Evolutionary conservation across 2,113 vertebrate species (phyloP).

Genomic region (Podiceps cristatus): DNA sequence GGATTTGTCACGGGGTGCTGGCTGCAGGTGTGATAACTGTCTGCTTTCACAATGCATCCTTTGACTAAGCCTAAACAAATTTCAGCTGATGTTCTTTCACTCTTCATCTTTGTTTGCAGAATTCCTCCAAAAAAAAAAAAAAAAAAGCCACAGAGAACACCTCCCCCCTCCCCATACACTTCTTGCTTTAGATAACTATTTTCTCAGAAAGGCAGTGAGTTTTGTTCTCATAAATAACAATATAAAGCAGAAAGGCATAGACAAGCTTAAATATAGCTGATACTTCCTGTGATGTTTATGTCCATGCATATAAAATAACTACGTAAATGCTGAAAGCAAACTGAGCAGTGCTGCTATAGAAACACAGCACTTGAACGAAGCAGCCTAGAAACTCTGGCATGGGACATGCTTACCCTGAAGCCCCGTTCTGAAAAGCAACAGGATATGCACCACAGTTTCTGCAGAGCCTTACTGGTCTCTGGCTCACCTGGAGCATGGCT

Average conservation of each 20-base stretch:
- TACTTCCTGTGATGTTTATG: background rate
- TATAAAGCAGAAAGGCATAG: background rate
- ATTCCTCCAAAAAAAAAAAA: background rate
- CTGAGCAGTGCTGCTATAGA: background rate
- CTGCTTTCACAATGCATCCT: background rate
- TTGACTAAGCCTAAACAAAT: background rate
- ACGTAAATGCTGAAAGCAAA: background rate
- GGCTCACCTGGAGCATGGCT: background rate
- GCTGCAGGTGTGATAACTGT: background rate
- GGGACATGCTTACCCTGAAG: background rate
- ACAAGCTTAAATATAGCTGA: background rate
- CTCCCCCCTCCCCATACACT: rapidly evolving
- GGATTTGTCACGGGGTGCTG: background rate
- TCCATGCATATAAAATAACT: background rate
- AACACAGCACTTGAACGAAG: background rate
- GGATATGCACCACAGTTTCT: background rate
- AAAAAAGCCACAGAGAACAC: background rate
- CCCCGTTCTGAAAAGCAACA: background rate
- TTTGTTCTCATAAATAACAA: background rate
- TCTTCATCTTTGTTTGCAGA: background rate
- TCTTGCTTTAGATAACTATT: background rate
- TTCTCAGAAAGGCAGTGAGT: background rate
- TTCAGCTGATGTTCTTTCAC: background rate
- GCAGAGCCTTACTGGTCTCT: background rate
- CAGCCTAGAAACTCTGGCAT: background rate